Evolutionary conservation across 2,113 vertebrate genomes (phyloP).

Genomic region (Corythornis cristatus): DNA sequence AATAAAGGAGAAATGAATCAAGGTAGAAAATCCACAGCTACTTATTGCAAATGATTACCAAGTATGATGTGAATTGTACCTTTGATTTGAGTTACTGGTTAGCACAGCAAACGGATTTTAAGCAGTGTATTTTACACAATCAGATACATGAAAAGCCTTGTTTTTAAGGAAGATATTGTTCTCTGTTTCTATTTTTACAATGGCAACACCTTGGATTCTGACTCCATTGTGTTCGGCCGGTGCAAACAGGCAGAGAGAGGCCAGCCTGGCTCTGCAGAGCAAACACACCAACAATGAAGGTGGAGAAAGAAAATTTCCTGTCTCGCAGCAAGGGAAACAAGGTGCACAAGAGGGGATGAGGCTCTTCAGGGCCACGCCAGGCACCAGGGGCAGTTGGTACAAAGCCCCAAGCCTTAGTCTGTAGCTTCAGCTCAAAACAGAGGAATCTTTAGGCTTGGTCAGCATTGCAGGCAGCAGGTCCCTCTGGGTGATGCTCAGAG

Average conservation of each 20-base stretch:
- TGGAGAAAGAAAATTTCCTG: slow-evolving; percentile 42
- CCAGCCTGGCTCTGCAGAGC: background rate
- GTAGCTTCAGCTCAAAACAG: background rate
- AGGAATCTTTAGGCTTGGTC: background rate
- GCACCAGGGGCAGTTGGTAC: background rate
- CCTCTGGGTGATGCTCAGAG: background rate
- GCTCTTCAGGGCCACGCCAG: accelerated
- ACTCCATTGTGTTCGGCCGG: background rate
- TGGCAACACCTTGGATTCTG: background rate
- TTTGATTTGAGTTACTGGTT: slow-evolving; percentile 39
- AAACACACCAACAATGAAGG: slow-evolving; percentile 17
- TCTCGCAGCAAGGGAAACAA: background rate
- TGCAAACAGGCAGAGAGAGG: background rate
- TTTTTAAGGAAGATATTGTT: slow-evolving; percentile 38
- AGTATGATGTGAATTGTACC: background rate
- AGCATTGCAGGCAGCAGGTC: background rate
- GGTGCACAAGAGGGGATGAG: accelerated
- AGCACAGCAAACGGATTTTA: background rate
- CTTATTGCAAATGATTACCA: background rate
- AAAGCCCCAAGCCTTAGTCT: background rate
- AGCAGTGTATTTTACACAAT: background rate
- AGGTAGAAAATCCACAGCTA: slow-evolving; percentile 7
- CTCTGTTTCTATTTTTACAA: background rate
- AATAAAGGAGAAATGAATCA: slow-evolving; percentile 7
- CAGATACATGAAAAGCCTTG: background rate